Evolutionary conservation across 2,888 invertebrate species (phyloP), one percentile per base, ranked within the genome.

Genomic region (Brenthis hecate): DNA sequence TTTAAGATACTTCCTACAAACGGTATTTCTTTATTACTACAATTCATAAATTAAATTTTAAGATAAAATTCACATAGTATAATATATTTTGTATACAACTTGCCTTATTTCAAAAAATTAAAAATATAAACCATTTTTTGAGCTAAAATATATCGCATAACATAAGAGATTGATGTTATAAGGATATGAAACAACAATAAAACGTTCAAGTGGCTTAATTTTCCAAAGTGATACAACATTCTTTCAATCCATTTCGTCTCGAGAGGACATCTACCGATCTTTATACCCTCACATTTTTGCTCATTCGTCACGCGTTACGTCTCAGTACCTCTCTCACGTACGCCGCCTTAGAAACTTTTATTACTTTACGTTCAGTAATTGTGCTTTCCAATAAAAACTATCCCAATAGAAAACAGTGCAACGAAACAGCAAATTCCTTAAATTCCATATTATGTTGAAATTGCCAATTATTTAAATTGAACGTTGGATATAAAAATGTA

Each of bases 271-370:
- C 72, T 61, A 77, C 72, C 75, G 77, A 76, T 74, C 77, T 79
- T 76, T 77, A 78, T 79, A 78, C 69, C 73, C 73, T 74, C 66
- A 67, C 73, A 74, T 79, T 80, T 78, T 88, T 85, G 80, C 81
- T 83, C 80, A 89, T 89, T 88, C 89, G 81, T 86, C 85, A 86
- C 89, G 88, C 88, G 90, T 89, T 85, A 79, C 80, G 79, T 82
- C 82, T 87, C 81, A 76, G 83, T 85, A 85, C 81, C 87, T 78
- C 72, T 70, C 79, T 84, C 89, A 90, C 89, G 89, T 89, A 81
- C 75, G 71, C 77, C 79, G 78, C 80, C 80, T 81, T 80, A 78
- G 84, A 85, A 89, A 87, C 83, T 89, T 88, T 87, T 88, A 88
- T 88, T 85, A 83, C 84, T 80, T 76, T 76, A 77, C 77, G 75